Conservation (phyloP, 1,140 invertebrate species). For the Lucilia sericata region DNA sequence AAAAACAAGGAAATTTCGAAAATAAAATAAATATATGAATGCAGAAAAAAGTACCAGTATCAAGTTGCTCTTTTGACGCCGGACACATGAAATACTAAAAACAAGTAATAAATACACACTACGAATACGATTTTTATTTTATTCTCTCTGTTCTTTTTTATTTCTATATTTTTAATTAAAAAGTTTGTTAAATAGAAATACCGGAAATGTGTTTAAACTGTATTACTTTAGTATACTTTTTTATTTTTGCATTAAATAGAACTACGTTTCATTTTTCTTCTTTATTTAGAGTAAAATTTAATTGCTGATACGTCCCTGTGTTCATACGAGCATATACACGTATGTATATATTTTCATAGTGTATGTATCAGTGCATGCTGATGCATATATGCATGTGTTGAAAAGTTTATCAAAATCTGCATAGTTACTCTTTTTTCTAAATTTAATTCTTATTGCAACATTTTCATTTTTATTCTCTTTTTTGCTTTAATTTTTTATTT, state of each 20-base stretch:
- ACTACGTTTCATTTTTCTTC: neutral
- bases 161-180: neutral
- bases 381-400: neutral
- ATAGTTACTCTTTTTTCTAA: neutral
- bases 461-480: neutral
- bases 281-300: neutral
- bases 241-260: neutral
- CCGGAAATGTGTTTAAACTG: constrained; percentile 4
- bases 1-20: neutral
- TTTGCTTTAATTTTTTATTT: neutral
- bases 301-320: neutral
- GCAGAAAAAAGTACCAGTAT: too few species aligned
- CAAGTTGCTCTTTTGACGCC: too few species aligned
- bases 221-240: neutral
- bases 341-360: neutral
- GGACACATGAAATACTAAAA: constrained; percentile 1
- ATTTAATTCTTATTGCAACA: neutral
- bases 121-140: neutral
- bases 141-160: neutral
- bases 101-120: neutral
- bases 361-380: neutral
- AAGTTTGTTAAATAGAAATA: constrained; percentile 11
- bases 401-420: constrained; percentile 16
- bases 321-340: neutral
- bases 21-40: too few species aligned